phyloP scores from a whole-genome alignment of 2,888 invertebrate species.

The Phasia obesa region DNA sequence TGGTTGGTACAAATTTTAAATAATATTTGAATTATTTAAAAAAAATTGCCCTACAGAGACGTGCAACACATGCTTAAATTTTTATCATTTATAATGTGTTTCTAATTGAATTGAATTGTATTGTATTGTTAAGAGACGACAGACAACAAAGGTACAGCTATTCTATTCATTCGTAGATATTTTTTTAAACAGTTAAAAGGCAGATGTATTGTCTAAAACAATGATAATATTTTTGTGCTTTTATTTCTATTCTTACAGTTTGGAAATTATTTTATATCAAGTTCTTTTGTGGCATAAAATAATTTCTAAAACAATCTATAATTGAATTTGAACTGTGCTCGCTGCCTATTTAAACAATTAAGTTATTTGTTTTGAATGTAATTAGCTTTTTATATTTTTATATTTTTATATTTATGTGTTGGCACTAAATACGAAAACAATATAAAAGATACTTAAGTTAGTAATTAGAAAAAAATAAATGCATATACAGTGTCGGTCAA shows the following conservation, averaged over 20 bases:
- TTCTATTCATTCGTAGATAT: constrained; percentile 7
- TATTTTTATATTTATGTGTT: too few species aligned
- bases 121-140: constrained; percentile 28
- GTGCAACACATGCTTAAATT: constrained; percentile 45
- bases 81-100: constrained; percentile 50
- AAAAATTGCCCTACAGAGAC: constrained; percentile 62
- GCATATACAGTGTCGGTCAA: too few species aligned
- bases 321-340: neutral
- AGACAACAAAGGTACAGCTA: constrained; percentile 70
- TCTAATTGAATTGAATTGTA: constrained; percentile 57
- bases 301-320: neutral
- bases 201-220: neutral
- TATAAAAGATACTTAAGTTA: too few species aligned
- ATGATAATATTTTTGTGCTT: neutral
- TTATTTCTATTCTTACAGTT: neutral
- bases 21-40: constrained; percentile 67
- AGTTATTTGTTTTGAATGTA: too few species aligned
- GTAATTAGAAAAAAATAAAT: too few species aligned
- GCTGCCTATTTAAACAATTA: neutral
- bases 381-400: too few species aligned
- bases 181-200: constrained; percentile 17
- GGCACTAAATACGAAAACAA: too few species aligned
- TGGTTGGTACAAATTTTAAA: constrained; percentile 30
- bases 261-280: neutral
- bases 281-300: too few species aligned